These are phyloP conservation scores for Pogoniulus pusillus DNA, from an alignment of 2,797 vertebrate species.

Conservation along the genomic window DNA sequence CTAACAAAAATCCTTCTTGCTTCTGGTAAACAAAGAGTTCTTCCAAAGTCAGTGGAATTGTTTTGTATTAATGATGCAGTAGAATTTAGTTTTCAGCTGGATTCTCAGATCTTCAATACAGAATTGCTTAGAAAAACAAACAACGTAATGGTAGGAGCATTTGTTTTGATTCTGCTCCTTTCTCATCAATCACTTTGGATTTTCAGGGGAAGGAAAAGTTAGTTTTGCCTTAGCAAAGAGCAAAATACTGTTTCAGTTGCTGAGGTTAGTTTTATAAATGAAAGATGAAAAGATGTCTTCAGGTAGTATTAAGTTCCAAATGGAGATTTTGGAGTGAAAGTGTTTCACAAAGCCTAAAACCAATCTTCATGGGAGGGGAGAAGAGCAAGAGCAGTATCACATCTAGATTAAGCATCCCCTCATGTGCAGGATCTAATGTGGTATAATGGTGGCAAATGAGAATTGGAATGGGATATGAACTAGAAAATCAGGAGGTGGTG, in stretches of 20 bases:
- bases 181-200: background rate
- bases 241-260: background rate
- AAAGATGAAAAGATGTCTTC: background rate
- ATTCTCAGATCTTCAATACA: conserved; percentile 11
- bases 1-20: background rate
- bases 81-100: background rate
- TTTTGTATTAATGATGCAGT: background rate
- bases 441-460: background rate
- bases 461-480: background rate
- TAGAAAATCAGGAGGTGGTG: conserved; percentile 20
- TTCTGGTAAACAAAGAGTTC: background rate
- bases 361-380: background rate
- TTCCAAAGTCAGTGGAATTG: background rate
- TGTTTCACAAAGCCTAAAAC: background rate
- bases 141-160: background rate
- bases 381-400: background rate
- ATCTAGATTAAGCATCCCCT: background rate
- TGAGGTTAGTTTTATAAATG: background rate
- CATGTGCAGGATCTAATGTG: background rate
- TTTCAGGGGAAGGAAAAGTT: background rate
- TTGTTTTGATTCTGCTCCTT: conserved; percentile 21
- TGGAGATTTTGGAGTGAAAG: background rate
- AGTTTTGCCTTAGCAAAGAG: background rate
- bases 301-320: background rate
- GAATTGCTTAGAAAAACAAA: background rate